A percentile compares a stretch with the other conserved stretches of the same genome.
phyloP scores from a whole-genome alignment of 2,113 vertebrate species.

The Dromiciops gliroides region DNA sequence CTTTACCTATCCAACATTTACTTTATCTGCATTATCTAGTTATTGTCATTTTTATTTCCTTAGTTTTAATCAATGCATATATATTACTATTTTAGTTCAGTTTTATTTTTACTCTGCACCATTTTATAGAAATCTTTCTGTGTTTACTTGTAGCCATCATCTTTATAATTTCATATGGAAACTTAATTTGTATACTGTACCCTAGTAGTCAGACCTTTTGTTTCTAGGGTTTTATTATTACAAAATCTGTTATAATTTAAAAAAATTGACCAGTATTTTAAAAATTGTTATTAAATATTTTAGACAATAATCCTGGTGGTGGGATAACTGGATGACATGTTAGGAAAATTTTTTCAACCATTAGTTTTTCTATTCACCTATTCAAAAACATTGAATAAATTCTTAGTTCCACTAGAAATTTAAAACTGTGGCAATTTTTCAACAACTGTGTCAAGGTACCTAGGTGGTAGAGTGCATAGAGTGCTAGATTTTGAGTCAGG shows the following conservation, averaged over 20 bases:
- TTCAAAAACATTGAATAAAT: not conserved
- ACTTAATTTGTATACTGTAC: not conserved
- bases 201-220: not conserved
- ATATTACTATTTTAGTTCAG: not conserved
- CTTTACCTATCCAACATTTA: not conserved
- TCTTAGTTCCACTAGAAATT: not conserved
- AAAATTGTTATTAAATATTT: not conserved
- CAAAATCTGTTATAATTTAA: not conserved
- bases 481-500: no score
- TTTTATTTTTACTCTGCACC: not conserved
- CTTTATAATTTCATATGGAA: not conserved
- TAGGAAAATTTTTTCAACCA: not conserved
- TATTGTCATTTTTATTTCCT: not conserved
- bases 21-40: not conserved
- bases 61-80: not conserved
- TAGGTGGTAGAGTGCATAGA: not conserved
- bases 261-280: not conserved
- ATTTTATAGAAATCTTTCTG: not conserved
- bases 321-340: not conserved
- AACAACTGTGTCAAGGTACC: not conserved
- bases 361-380: not conserved
- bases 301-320: not conserved
- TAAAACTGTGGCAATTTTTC: not conserved
- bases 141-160: not conserved
- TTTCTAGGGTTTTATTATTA: not conserved